Percentiles rank a stretch among this genome's conserved stretches.
Conservation (phyloP, 2,113 vertebrate genomes). For the Helogale parvula region DNA sequence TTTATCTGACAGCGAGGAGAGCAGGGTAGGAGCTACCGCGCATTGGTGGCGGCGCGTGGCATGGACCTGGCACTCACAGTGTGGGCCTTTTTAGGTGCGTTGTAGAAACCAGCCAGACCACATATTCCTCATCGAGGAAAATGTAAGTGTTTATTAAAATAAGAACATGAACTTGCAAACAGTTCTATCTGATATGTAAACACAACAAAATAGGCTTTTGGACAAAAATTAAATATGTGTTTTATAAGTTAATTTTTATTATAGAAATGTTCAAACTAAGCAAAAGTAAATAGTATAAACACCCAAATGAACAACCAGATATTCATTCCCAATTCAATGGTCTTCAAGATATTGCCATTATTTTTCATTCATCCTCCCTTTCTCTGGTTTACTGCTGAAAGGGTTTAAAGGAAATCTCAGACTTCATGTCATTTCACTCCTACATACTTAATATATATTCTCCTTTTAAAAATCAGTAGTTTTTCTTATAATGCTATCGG, state of each 20-base stretch:
- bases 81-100: background rate
- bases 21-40: rapidly evolving
- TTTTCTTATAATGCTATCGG: background rate
- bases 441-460: background rate
- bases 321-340: background rate
- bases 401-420: constrained; percentile 16
- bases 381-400: background rate
- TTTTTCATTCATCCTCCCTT: background rate
- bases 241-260: constrained; percentile 51
- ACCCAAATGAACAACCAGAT: background rate
- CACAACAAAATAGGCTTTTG: constrained; percentile 26
- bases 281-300: background rate
- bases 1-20: background rate
- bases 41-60: background rate
- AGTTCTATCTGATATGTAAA: background rate
- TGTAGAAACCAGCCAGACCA: background rate
- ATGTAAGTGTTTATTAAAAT: background rate
- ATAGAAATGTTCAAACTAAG: constrained; percentile 32
- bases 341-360: background rate
- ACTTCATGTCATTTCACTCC: background rate
- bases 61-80: background rate
- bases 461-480: background rate
- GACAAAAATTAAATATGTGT: constrained; percentile 1
- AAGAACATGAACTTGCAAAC: background rate
- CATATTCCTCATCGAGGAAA: background rate